Evolutionary conservation across 2,888 invertebrate species (phyloP).

Genomic region (Lydus trimaculatus): DNA sequence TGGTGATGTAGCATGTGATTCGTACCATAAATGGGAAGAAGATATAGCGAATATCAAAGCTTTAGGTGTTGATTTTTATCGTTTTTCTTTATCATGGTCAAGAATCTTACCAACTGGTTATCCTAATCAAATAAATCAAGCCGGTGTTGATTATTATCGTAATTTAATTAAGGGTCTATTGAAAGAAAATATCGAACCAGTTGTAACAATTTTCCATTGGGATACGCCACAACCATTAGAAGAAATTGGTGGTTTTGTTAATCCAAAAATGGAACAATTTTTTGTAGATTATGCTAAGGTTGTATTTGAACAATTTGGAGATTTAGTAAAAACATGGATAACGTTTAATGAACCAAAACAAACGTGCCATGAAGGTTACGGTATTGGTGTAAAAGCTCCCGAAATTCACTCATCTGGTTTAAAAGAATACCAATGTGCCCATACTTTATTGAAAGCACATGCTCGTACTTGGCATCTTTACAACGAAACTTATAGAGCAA

Average conservation of each 20-base stretch:
- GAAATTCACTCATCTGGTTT: background rate
- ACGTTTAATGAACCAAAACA: background rate
- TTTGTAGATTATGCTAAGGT: background rate
- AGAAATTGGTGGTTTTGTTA: background rate
- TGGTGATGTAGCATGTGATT: constrained; percentile 70
- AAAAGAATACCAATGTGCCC: constrained; percentile 67
- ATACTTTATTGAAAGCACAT: constrained; percentile 71
- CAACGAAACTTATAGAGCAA: constrained; percentile 63
- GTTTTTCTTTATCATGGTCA: constrained; percentile 46
- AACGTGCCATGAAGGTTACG: background rate
- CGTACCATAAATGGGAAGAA: constrained; percentile 68
- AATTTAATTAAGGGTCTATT: no score
- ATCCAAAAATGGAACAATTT: background rate
- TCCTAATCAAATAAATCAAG: background rate
- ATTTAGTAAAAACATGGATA: background rate
- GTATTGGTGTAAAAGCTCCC: background rate
- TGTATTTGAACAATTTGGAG: background rate
- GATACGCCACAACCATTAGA: background rate
- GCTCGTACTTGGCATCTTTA: constrained; percentile 71
- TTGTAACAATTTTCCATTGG: no score
- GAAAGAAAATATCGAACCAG: background rate
- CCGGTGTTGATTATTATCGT: background rate
- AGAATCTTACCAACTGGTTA: background rate
- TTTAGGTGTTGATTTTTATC: constrained; percentile 61
- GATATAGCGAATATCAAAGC: constrained; percentile 61